Conservation (phyloP, 1,140 invertebrate genomes). For the Spodoptera frugiperda region DNA sequence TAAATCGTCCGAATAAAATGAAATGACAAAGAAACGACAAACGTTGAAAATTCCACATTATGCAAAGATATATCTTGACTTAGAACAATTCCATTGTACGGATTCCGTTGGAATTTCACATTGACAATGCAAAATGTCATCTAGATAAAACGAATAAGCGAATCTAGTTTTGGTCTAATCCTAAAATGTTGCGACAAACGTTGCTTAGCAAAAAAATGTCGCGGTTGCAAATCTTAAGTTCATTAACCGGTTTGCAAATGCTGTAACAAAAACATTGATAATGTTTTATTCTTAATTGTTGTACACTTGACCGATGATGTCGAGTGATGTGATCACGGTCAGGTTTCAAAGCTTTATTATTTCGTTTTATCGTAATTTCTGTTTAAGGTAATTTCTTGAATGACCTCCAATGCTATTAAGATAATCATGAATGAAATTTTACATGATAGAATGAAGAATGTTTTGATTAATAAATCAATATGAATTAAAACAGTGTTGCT, state of each 20-base stretch:
- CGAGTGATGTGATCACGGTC: constrained; percentile 11
- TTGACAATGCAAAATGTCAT: constrained; percentile 33
- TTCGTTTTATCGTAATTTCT: not conserved
- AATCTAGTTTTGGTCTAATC: constrained; percentile 29
- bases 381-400: not conserved
- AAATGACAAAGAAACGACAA: constrained; percentile 9
- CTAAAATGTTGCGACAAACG: not conserved
- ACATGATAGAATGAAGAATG: too few species aligned
- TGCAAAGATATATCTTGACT: constrained; percentile 11
- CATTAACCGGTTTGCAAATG: constrained; percentile 20
- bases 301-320: constrained; percentile 26
- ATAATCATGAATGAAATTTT: not conserved
- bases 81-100: constrained; percentile 33
- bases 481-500: too few species aligned
- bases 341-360: not conserved
- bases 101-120: constrained; percentile 25
- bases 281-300: constrained; percentile 31
- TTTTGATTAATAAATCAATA: too few species aligned
- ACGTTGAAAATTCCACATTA: constrained; percentile 22
- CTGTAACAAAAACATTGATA: constrained; percentile 24
- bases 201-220: constrained; percentile 20
- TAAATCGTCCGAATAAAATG: not conserved
- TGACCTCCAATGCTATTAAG: not conserved
- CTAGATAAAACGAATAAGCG: constrained; percentile 39
- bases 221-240: constrained; percentile 9